Conservation (phyloP, 2,797 vertebrate species). For the Myripristis murdjan region DNA sequence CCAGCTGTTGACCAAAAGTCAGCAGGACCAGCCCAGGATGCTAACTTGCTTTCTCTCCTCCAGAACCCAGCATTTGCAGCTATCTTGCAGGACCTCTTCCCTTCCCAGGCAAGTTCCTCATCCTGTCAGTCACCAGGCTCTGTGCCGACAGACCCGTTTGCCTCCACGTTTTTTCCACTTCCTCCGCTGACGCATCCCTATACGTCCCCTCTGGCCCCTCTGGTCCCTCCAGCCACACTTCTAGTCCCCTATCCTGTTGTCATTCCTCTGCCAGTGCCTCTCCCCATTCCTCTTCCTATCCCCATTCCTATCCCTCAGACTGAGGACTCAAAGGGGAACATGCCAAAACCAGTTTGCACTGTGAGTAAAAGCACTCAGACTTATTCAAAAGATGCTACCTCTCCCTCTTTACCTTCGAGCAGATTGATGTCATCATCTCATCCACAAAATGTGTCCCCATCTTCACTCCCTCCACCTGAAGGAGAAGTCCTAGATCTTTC, state of each 20-base stretch:
- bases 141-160: slow-evolving; percentile 66
- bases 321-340: slow-evolving; percentile 88
- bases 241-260: slow-evolving; percentile 96
- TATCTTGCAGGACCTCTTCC: slow-evolving; percentile 95
- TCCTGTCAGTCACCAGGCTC: slow-evolving; percentile 88
- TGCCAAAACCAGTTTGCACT: slow-evolving; percentile 86
- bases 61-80: slow-evolving; percentile 93
- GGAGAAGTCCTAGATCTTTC: slow-evolving; percentile 95
- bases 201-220: slow-evolving; percentile 89
- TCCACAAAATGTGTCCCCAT: slow-evolving; percentile 45
- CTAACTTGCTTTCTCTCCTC: slow-evolving; percentile 90
- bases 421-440: slow-evolving; percentile 61
- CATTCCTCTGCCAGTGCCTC: slow-evolving; percentile 94
- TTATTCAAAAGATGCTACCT: slow-evolving; percentile 87
- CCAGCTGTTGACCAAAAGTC: slow-evolving; percentile 88
- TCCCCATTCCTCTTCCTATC: slow-evolving; percentile 94
- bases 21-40: slow-evolving; percentile 86
- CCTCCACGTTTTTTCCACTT: slow-evolving; percentile 82
- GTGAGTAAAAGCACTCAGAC: slow-evolving; percentile 93
- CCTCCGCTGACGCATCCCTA: slow-evolving; percentile 88
- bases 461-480: slow-evolving; percentile 73
- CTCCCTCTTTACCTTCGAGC: slow-evolving; percentile 84
- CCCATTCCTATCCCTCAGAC: slow-evolving; percentile 90
- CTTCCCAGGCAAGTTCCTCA: slow-evolving; percentile 86
- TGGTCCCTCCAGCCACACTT: slow-evolving; percentile 95